These are phyloP conservation scores for Alentia gelatinosa DNA, from an alignment of 2,888 invertebrate species.

Conservation along the genomic window DNA sequence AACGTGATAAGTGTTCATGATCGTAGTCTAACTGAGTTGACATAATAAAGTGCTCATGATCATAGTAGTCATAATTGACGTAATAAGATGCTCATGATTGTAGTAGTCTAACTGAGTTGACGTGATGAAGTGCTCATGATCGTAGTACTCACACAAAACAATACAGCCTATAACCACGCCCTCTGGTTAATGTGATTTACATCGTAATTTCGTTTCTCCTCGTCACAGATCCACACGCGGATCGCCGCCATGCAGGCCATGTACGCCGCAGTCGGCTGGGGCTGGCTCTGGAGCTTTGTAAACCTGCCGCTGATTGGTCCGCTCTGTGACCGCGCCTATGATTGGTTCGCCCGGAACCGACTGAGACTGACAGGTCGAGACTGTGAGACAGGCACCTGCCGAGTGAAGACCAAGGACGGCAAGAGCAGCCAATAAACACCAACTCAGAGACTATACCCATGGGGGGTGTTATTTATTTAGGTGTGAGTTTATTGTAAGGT, in stretches of 20 bases:
- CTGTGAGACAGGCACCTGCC: slow-evolving; percentile 12
- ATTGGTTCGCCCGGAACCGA: slow-evolving; percentile 55
- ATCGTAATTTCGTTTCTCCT: background rate
- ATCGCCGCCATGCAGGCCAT: slow-evolving; percentile 29
- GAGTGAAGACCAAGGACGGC: background rate
- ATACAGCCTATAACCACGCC: no score
- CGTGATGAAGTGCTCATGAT: no score
- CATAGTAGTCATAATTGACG: no score
- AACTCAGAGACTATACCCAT: background rate
- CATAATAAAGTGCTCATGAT: no score
- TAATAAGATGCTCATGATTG: no score
- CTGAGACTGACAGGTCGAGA: slow-evolving; percentile 24
- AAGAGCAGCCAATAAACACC: background rate
- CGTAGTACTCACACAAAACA: no score
- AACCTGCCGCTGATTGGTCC: background rate
- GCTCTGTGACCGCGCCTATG: slow-evolving; percentile 25
- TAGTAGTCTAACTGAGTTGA: no score
- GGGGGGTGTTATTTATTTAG: no score
- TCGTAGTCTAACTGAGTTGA: no score
- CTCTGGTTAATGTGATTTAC: no score
- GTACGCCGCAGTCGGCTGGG: slow-evolving; percentile 51
- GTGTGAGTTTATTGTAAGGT: no score
- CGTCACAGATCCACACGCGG: slow-evolving; percentile 21
- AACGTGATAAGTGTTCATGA: no score
- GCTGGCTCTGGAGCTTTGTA: slow-evolving; percentile 34